Conservation (phyloP, 2,797 vertebrate species). For the Malurus leucopterus region DNA sequence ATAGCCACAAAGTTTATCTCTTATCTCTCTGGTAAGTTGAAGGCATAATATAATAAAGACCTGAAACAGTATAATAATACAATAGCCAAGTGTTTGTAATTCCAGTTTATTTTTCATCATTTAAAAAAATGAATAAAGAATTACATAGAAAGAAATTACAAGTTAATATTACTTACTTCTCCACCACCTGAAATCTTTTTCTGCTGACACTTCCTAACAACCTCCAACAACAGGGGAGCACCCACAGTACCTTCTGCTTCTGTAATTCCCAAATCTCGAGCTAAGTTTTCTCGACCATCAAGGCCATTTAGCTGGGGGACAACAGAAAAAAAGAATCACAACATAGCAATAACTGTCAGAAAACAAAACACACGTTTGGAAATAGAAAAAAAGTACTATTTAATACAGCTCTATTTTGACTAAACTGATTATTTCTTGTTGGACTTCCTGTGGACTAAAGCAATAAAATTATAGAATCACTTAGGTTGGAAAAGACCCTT, state of each 20-base stretch:
- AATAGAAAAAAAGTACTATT: not conserved
- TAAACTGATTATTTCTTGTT: not conserved
- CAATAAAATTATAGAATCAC: not conserved
- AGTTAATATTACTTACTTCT: constrained; percentile 69
- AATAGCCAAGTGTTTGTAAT: not conserved
- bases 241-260: constrained; percentile 77
- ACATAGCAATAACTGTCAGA: not conserved
- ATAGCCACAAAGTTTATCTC: not conserved
- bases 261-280: constrained; percentile 80
- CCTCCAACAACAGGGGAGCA: constrained; percentile 83
- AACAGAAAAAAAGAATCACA: not conserved
- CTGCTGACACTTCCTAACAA: constrained; percentile 78
- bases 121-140: not conserved
- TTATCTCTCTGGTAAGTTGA: not conserved
- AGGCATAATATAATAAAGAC: not conserved
- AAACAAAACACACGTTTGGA: not conserved
- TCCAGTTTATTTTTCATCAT: not conserved
- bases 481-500: not conserved
- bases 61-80: not conserved
- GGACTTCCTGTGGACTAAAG: not conserved
- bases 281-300: constrained; percentile 81
- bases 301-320: constrained; percentile 74
- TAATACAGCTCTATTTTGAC: not conserved
- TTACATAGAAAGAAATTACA: not conserved
- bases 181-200: constrained; percentile 30